These are phyloP conservation scores for Neodiprion lecontei DNA, from an alignment of 1,140 invertebrate species.

Conservation along the genomic window DNA sequence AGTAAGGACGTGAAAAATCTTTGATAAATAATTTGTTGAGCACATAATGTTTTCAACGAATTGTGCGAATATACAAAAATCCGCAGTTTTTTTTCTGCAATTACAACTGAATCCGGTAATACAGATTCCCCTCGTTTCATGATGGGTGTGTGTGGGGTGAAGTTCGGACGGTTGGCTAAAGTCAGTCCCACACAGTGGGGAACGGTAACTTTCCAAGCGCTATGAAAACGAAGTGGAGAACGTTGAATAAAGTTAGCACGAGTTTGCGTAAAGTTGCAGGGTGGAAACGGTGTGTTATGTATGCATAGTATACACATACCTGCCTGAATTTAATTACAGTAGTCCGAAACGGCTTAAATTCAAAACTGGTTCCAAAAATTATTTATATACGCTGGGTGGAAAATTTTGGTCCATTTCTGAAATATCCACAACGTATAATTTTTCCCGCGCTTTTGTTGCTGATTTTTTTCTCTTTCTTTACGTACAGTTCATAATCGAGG, in stretches of 20 bases:
- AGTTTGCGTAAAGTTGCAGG: neutral
- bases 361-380: neutral
- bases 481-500: neutral
- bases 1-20: too few relatives aligned
- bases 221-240: conserved; percentile 1
- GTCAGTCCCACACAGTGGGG: neutral
- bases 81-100: too few relatives aligned
- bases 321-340: conserved; percentile 1
- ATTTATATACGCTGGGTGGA: neutral
- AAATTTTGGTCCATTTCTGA: neutral
- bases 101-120: too few relatives aligned
- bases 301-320: too few relatives aligned
- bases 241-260: neutral
- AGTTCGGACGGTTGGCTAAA: neutral
- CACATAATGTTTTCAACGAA: too few relatives aligned
- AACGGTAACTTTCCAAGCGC: neutral
- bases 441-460: neutral
- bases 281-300: neutral
- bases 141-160: neutral
- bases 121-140: too few relatives aligned
- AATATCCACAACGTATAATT: neutral
- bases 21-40: too few relatives aligned
- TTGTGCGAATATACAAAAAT: too few relatives aligned
- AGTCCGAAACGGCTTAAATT: neutral
- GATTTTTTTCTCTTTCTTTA: neutral